Evolutionary conservation across 2,888 invertebrate genomes (phyloP), one percentile per base, ranked within the genome.

Genomic region (Ametastegia equiseti): DNA sequence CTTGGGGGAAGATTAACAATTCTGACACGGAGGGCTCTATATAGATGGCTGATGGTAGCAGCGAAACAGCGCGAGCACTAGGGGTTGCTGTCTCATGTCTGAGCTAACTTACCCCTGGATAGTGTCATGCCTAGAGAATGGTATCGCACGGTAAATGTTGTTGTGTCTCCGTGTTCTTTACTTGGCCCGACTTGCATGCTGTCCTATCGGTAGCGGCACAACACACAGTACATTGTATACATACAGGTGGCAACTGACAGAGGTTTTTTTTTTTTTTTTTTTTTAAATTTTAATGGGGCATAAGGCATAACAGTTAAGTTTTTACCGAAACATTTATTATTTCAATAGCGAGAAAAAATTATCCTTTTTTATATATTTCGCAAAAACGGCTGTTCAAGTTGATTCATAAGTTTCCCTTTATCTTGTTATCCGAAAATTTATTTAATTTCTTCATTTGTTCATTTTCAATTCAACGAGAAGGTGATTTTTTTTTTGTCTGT

Each of bases 121-220:
- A 90, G 88, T 91, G 86, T 90, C 89, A 90, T 90, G 90, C 89
- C 90, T 91, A 91, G 90, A 89, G 88, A 89, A 91, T 88, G 89
- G 88, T 90, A 90, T 91, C 90, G 90, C 88, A 91, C 90, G 89
- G 88, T 90, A 89, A 91, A 90, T 88, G 90, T 87, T 88, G 91
- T 81, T 88, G 90, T 89, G 85, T 90, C 90, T 90, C 90, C 89
- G 88, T 89, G 89, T 89, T 90, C 91, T 91, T 91, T 91, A 91
- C 91, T 91, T 91, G 90, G 91, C 91, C 87, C 90, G 91, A 90
- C 91, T 91, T 90, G 91, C 91, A 91, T 91, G 91, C 91, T 91
- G 91, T 91, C 91, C 91, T 91, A 91, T 89, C 88, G 87, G 88
- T 91, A 90, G 91, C 88, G 89, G 91, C 91, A 90, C 88, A 91